Evolutionary conservation across 2,888 invertebrate genomes (phyloP), one percentile per base, ranked within the genome.

Genomic region (Phlogophora meticulosa): DNA sequence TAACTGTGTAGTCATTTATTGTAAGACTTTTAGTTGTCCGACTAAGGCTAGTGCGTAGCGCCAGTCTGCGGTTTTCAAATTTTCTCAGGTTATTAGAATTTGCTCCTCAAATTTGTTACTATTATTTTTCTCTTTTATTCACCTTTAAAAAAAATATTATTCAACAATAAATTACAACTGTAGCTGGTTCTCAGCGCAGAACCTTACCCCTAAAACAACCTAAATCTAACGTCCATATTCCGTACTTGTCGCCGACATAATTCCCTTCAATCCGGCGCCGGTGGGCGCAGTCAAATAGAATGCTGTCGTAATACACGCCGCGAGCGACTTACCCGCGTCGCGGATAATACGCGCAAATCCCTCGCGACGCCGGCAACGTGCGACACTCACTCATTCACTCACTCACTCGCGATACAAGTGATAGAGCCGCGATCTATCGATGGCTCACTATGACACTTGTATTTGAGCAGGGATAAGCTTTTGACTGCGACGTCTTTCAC

Each of bases 281-380:
- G 13, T 17, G 17, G 22, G 45, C 40, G 70, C 32, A 13, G 38
- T 52, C 15, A 38, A 61, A 52, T 20, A 77, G 24, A 60, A 38
- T 9, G 24, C 20, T 28, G 53, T 13, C 34, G 43, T 32, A 51
- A 42, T 20, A 53, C 67, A 2, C 28, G 34, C 42, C 45, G 40
- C 15, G 57, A 46, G 57, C 51, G 22, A 59, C 63, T 24, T 34
- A 20, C 40, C n/a, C 58, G 20, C n/a, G 42, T 40, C 20, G 10
- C 48, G 63, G 53, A 46, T 75, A 58, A 79, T 55, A 40, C 55
- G 61, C 60, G 51, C 46, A 56, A 58, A 69, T 64, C 76, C 58
- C 64, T 34, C 58, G 36, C 58, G 53, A 49, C 57, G 32, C 48
- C n/a, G n/a, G n/a, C n/a, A n/a, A n/a, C n/a, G 24, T 34, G 15